Evolutionary conservation across 2,113 vertebrate species (phyloP).

Genomic region (Cercopithecus mona): DNA sequence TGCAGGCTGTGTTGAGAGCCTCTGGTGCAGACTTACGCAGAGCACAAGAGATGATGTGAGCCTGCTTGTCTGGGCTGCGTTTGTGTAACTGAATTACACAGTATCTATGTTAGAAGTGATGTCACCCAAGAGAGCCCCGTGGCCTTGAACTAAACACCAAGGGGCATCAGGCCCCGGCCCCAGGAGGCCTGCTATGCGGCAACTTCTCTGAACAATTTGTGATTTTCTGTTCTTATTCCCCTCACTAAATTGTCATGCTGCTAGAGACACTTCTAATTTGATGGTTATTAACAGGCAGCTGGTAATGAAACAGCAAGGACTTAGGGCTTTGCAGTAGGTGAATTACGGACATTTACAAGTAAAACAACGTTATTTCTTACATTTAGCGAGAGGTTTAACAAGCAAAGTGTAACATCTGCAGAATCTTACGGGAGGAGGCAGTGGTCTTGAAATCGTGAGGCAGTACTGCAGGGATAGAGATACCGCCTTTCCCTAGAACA

Average conservation of each 20-base stretch:
- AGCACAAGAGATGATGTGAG: not conserved
- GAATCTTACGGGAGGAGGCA: not conserved
- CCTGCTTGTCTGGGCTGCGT: not conserved
- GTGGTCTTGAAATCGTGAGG: not conserved
- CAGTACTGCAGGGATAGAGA: not conserved
- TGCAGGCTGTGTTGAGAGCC: not conserved
- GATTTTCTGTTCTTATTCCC: not conserved
- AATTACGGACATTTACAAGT: not conserved
- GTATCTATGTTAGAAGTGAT: not conserved
- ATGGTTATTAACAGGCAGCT: not conserved
- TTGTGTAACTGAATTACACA: not conserved
- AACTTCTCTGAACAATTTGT: not conserved
- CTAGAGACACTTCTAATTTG: not conserved
- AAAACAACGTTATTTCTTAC: constrained; percentile 1
- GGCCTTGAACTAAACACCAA: not conserved
- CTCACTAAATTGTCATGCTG: not conserved
- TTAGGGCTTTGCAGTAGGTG: not conserved
- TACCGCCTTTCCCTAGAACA: not conserved
- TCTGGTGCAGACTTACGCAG: not conserved
- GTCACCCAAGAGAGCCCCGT: fast-evolving
- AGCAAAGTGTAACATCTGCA: not conserved
- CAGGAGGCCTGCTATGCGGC: not conserved
- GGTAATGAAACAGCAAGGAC: not conserved
- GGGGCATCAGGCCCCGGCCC: fast-evolving
- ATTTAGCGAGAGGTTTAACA: not conserved